A percentile compares a stretch with the other conserved stretches of the same genome.
phyloP scores from a whole-genome alignment of 2,797 vertebrate species.

The Sparidentex hasta region DNA sequence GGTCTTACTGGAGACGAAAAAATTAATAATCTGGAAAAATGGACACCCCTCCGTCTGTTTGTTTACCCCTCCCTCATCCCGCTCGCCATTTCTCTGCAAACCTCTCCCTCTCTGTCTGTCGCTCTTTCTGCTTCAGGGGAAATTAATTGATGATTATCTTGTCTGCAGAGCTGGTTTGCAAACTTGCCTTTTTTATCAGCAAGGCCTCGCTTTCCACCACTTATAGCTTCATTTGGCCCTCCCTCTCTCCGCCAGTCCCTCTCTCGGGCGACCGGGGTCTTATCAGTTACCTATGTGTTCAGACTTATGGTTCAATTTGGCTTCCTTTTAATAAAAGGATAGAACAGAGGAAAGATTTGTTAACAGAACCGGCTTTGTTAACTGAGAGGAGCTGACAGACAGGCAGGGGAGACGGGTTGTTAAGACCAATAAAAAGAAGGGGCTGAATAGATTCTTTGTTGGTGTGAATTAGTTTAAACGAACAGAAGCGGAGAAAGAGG shows the following conservation, averaged over 20 bases:
- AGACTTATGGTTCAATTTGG: constrained; percentile 56
- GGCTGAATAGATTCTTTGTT: constrained; percentile 26
- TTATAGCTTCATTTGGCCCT: constrained; percentile 66
- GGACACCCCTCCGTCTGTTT: constrained; percentile 18
- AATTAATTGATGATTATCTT: constrained; percentile 79
- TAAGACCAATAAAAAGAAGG: constrained; percentile 30
- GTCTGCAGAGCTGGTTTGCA: constrained; percentile 66
- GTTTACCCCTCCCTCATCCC: constrained; percentile 17
- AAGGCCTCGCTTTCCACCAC: constrained; percentile 54
- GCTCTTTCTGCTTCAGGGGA: constrained; percentile 58
- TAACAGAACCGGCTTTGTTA: constrained; percentile 40
- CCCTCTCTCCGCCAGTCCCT: constrained; percentile 10
- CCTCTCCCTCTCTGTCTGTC: constrained; percentile 15
- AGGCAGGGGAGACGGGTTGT: constrained; percentile 24
- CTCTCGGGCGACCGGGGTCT: constrained; percentile 31
- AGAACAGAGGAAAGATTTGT: constrained; percentile 50
- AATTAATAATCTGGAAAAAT: constrained; percentile 7
- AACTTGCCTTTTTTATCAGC: constrained; percentile 69
- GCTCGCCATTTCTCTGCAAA: constrained; percentile 13
- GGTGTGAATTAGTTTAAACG: constrained; percentile 36
- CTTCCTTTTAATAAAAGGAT: constrained; percentile 48
- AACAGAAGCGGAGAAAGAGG: constrained; percentile 4
- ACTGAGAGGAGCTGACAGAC: constrained; percentile 22
- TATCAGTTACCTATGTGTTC: constrained; percentile 58
- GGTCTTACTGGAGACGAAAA: constrained; percentile 7